phyloP scores from a whole-genome alignment of 2,888 invertebrate species.

The Epistrophe grossulariae region DNA sequence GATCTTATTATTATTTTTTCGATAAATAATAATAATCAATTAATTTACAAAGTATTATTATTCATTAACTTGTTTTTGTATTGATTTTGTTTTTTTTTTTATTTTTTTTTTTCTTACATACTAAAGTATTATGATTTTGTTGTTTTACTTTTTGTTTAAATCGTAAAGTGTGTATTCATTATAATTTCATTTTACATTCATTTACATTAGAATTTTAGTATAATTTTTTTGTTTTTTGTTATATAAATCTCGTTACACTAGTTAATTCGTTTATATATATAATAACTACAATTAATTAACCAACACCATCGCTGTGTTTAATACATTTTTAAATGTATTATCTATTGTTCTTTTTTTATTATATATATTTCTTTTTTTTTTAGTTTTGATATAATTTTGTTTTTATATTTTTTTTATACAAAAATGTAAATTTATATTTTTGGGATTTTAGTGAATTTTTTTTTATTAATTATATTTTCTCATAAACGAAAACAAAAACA shows the following conservation, averaged over 20 bases:
- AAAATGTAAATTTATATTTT: conserved; percentile 73
- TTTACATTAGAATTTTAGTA: conserved; percentile 40
- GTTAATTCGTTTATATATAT: conserved; percentile 65
- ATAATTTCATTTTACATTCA: conserved; percentile 50
- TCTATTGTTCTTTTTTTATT: conserved; percentile 39
- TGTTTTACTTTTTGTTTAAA: conserved; percentile 35
- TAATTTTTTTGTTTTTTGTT: conserved; percentile 24
- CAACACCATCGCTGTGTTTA: conserved; percentile 70
- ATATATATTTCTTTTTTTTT: conserved; percentile 40
- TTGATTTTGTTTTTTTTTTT: conserved; percentile 35
- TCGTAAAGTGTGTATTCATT: conserved; percentile 58
- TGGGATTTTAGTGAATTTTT: conserved; percentile 1
- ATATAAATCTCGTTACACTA: conserved; percentile 67
- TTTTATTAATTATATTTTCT: conserved; percentile 27
- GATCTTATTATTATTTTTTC: conserved; percentile 49
- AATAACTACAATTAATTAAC: conserved; percentile 65
- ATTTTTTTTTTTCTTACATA: conserved; percentile 32
- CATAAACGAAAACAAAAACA: conserved; percentile 38
- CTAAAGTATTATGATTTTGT: conserved; percentile 54
- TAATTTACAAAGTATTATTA: conserved; percentile 57
- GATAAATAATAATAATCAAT: conserved; percentile 70
- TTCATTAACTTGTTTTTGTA: conserved; percentile 53
- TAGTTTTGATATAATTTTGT: conserved; percentile 55
- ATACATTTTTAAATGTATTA: conserved; percentile 50
- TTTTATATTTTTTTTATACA: conserved; percentile 66